Base-by-base conservation (phyloP, 2,888 invertebrate genomes). In the Julus scandinavius region DNA sequence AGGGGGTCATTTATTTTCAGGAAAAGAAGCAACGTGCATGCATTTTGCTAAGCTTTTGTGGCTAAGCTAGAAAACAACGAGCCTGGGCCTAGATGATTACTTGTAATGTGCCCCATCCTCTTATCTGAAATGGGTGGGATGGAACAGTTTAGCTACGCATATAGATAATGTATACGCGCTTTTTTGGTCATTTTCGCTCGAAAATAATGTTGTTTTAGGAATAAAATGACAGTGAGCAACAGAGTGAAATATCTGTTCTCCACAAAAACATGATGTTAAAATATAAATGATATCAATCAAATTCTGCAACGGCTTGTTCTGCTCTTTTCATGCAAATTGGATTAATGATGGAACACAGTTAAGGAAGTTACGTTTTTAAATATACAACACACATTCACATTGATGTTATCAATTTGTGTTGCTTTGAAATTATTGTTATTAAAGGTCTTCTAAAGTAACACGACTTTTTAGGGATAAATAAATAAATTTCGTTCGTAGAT, bases 21-120 rank as follows among this genome's bases (percentile, higher is more conserved):
- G 29, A 80, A 80, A 80, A 80, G 80, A 80, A 80, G 80, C 80
- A 11, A 80, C 29, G 80, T 80, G 80, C 38, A 29, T 80, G 0
- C 80, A 80, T 80, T 80, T 80, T 29, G 29, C 80, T 80, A 80
- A 38, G 80, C 80, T 80, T 80, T 80, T 80, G 80, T 80, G 29
- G 80, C 80, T 29, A 29, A 80, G 80, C 80, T 29, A 80, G 80
- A 80, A 80, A 80, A 80, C 80, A 80, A 38, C 38, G 11, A 29
- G 80, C 80, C 38, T 80, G 13, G 80, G 80, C 38, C 80, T 80
- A 29, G 80, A 38, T 80, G 80, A 80, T 80, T 80, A 38, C 80
- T 38, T 15, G 11, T 80, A 80, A 80, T 29, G 38, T 11, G 11
- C 38, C 6, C 29, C 38, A 38, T 38, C 29, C 80, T 38, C 38